Conservation (phyloP, 2,797 vertebrate species). For the Geotrypetes seraphini region DNA sequence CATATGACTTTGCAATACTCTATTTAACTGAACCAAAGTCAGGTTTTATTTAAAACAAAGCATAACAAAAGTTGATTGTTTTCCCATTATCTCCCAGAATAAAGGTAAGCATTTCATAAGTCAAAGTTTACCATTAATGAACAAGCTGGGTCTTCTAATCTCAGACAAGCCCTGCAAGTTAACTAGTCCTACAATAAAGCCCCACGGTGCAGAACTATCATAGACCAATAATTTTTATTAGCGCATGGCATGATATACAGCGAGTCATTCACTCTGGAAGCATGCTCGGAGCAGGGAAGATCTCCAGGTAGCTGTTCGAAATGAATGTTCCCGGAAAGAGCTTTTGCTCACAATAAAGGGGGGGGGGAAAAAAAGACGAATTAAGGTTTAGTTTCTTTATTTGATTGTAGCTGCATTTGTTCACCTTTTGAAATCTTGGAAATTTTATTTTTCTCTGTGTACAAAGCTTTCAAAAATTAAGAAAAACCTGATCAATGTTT, state of each 20-base stretch:
- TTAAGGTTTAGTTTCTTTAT: too few relatives aligned
- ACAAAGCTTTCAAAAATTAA: too few relatives aligned
- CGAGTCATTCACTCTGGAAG: not conserved
- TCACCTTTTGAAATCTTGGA: too few relatives aligned
- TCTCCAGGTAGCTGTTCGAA: slow-evolving; percentile 3
- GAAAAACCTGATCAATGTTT: too few relatives aligned
- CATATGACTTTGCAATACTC: not conserved
- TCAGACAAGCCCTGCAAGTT: not conserved
- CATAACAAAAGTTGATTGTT: too few relatives aligned
- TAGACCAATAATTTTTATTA: slow-evolving; percentile 3
- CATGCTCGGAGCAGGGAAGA: slow-evolving; percentile 3
- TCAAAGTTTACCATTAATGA: slow-evolving; percentile 6
- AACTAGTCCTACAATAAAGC: not conserved
- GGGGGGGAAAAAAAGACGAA: too few relatives aligned
- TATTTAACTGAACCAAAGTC: not conserved
- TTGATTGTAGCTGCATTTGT: too few relatives aligned
- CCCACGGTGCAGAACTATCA: not conserved
- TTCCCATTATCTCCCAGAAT: not conserved
- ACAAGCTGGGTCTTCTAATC: not conserved
- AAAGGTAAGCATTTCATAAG: slow-evolving; percentile 11
- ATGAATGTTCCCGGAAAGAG: not conserved
- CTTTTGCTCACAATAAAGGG: too few relatives aligned
- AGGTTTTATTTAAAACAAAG: not conserved
- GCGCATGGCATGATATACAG: slow-evolving; percentile 1
- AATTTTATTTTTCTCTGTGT: too few relatives aligned